Conservation (phyloP, 2,888 invertebrate genomes). For the Nomada hirtipes region DNA sequence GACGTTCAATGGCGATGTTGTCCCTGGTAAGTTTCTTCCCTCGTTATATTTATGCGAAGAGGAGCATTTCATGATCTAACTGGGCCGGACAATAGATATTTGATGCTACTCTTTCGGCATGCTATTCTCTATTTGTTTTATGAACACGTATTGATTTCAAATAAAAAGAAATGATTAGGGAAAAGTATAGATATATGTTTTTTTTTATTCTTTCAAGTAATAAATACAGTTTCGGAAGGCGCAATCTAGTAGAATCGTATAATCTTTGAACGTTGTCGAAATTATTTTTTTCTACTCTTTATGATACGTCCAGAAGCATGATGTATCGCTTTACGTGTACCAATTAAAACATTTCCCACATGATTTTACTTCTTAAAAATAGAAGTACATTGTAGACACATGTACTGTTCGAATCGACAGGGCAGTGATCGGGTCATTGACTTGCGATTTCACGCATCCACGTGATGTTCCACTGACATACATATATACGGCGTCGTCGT, state of each 20-base stretch:
- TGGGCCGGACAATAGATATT: too few relatives aligned
- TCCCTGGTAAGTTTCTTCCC: slow-evolving; percentile 90
- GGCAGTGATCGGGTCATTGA: slow-evolving; percentile 79
- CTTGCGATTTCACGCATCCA: slow-evolving; percentile 81
- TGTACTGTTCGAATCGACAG: slow-evolving; percentile 62
- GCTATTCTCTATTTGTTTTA: too few relatives aligned
- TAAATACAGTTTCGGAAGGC: too few relatives aligned
- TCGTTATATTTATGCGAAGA: not conserved
- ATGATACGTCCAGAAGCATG: not conserved
- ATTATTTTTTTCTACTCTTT: too few relatives aligned
- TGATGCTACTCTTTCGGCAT: too few relatives aligned
- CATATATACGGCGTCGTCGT: slow-evolving; percentile 67
- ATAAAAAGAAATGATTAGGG: too few relatives aligned
- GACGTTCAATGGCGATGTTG: slow-evolving; percentile 96
- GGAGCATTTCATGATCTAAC: too few relatives aligned
- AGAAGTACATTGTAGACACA: slow-evolving; percentile 3
- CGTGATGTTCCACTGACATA: slow-evolving; percentile 81
- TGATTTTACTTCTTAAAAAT: slow-evolving; percentile 33
- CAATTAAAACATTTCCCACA: slow-evolving; percentile 17
- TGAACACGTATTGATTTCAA: too few relatives aligned
- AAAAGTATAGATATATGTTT: too few relatives aligned
- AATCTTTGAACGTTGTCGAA: too few relatives aligned
- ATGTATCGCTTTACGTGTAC: not conserved
- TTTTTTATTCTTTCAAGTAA: too few relatives aligned
- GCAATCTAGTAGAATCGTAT: too few relatives aligned